Percentiles rank a stretch among this genome's conserved stretches.
These are phyloP conservation scores for Deilephila porcellus DNA, from an alignment of 2,888 invertebrate genomes.

Conservation along the genomic window DNA sequence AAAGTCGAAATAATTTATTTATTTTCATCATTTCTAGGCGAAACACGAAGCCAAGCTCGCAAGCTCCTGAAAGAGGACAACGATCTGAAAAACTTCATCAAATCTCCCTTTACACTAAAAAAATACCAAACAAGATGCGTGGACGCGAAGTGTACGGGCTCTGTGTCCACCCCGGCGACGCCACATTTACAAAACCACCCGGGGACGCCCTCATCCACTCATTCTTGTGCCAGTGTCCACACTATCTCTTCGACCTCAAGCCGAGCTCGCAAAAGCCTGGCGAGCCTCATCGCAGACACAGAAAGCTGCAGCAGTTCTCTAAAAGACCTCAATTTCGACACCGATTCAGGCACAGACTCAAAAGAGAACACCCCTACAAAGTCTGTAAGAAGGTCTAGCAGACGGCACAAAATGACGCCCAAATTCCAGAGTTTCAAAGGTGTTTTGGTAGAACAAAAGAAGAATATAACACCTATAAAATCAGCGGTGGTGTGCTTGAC, in stretches of 20 bases:
- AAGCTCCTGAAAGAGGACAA: conserved; percentile 66
- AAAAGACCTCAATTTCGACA: conserved; percentile 79
- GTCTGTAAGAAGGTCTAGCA: conserved; percentile 57
- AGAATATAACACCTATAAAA: conserved; percentile 66
- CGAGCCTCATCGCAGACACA: conserved; percentile 77
- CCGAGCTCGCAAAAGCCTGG: conserved; percentile 74
- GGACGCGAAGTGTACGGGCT: conserved; percentile 64
- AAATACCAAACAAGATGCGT: conserved; percentile 74
- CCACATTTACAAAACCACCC: conserved; percentile 73
- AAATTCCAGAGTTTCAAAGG: conserved; percentile 75
- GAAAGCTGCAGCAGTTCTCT: conserved; percentile 82
- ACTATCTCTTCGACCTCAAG: conserved; percentile 78
- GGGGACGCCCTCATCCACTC: conserved; percentile 76
- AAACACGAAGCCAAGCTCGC: conserved; percentile 64
- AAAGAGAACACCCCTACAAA: conserved; percentile 80
- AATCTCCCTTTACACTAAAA: conserved; percentile 78
- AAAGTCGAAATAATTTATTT: neutral
- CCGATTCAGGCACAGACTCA: conserved; percentile 76
- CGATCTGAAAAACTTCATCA: conserved; percentile 77
- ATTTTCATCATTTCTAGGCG: conserved; percentile 52
- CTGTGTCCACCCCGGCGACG: conserved; percentile 72
- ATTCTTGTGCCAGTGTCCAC: conserved; percentile 73
- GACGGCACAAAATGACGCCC: conserved; percentile 65
- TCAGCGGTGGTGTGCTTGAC: conserved; percentile 66
- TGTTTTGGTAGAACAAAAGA: conserved; percentile 69